Conservation (phyloP, 2,888 invertebrate species). For the Acrobasis repandana region DNA sequence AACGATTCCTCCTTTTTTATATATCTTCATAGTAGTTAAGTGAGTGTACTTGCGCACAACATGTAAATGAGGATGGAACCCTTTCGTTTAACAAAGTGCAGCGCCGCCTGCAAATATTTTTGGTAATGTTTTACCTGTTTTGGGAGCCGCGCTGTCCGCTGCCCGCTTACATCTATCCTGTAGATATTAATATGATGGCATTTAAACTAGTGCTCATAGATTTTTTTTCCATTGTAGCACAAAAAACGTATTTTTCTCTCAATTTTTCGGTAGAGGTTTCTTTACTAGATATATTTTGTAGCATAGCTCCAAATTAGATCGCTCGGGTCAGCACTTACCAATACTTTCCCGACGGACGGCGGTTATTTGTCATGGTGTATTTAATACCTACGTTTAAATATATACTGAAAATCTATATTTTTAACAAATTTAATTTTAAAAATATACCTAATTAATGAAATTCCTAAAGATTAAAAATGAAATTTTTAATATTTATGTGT, state of each 20-base stretch:
- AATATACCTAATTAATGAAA: constrained; percentile 77
- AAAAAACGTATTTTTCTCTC: constrained; percentile 60
- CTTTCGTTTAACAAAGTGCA: constrained; percentile 51
- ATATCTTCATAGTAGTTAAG: constrained; percentile 71
- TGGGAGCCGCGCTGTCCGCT: constrained; percentile 39
- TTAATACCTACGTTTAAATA: constrained; percentile 70
- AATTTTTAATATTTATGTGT: constrained; percentile 78
- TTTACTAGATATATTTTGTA: constrained; percentile 57
- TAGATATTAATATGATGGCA: constrained; percentile 60
- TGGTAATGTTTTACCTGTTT: constrained; percentile 68
- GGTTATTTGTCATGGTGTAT: constrained; percentile 49
- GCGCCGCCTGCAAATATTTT: constrained; percentile 72
- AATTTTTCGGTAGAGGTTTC: constrained; percentile 58
- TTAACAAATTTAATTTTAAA: constrained; percentile 77
- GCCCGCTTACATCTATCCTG: constrained; percentile 48
- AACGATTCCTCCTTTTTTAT: constrained; percentile 67
- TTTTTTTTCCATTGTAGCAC: constrained; percentile 68
- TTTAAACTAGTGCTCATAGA: constrained; percentile 70
- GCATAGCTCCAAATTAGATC: constrained; percentile 55
- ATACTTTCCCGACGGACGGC: constrained; percentile 51
- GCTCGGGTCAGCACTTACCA: constrained; percentile 42
- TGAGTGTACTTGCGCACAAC: constrained; percentile 74
- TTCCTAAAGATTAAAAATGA: constrained; percentile 77
- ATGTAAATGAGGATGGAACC: constrained; percentile 48
- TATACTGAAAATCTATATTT: constrained; percentile 79